Percentiles rank a stretch among this genome's conserved stretches.
phyloP scores from a whole-genome alignment of 2,888 invertebrate genomes.

The Eubasilissa splendida region DNA sequence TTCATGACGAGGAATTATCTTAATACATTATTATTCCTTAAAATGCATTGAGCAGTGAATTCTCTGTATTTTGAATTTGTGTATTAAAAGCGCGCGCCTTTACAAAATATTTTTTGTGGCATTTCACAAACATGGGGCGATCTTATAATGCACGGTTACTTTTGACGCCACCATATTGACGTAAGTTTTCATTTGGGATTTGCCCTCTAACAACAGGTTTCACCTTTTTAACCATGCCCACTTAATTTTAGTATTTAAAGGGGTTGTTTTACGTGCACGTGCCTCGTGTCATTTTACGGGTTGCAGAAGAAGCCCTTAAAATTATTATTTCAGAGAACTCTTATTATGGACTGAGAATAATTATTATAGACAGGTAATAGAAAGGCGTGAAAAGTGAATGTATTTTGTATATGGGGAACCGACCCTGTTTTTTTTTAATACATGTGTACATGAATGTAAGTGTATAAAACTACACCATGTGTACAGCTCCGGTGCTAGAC shows the following conservation, averaged over 20 bases:
- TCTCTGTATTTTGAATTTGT: too few species aligned
- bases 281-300: slow-evolving; percentile 7
- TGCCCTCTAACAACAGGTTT: slow-evolving; percentile 15
- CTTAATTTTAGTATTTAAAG: slow-evolving; percentile 16
- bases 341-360: neutral
- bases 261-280: slow-evolving; percentile 16
- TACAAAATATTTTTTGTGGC: too few species aligned
- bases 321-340: neutral
- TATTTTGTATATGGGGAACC: slow-evolving; percentile 1
- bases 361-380: slow-evolving; percentile 13
- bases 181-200: slow-evolving; percentile 6
- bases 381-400: neutral
- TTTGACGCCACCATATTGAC: neutral
- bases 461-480: too few species aligned
- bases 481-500: too few species aligned
- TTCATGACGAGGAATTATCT: too few species aligned
- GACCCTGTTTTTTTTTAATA: too few species aligned
- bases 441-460: too few species aligned
- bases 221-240: neutral
- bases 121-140: neutral
- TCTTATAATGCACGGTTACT: neutral
- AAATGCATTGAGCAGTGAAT: too few species aligned
- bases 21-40: too few species aligned
- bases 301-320: neutral
- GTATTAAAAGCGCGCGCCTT: too few species aligned